Base-by-base conservation (phyloP, 2,888 invertebrate genomes). In the Gastracanthus pulcherrimus region DNA sequence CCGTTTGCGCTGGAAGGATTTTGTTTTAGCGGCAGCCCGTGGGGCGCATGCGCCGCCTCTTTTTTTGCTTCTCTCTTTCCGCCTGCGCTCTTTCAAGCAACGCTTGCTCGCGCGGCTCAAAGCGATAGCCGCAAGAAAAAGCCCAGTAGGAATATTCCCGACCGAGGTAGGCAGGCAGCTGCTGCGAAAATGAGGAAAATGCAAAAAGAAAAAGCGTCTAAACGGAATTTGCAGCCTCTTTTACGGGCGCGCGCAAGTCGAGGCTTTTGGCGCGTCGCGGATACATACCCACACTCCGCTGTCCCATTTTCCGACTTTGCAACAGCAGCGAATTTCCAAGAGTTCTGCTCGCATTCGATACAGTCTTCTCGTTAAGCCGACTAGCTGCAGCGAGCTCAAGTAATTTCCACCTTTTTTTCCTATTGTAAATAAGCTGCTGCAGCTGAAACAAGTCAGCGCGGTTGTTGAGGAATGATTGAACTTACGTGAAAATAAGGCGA, bases 401-500 rank as follows among this genome's bases (percentile, higher is more conserved):
- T n/a, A n/a, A n/a, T n/a, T n/a, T n/a, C n/a, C n/a, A n/a, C n/a
- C n/a, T n/a, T n/a, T n/a, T n/a, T n/a, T n/a, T n/a, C n/a, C n/a
- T n/a, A n/a, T n/a, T n/a, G n/a, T n/a, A n/a, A n/a, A n/a, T n/a
- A n/a, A n/a, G n/a, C n/a, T n/a, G n/a, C n/a, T n/a, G n/a, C n/a
- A n/a, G n/a, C n/a, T n/a, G n/a, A n/a, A n/a, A n/a, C n/a, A n/a
- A n/a, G n/a, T n/a, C n/a, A n/a, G n/a, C n/a, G n/a, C n/a, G n/a
- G n/a, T n/a, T n/a, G n/a, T n/a, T n/a, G n/a, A n/a, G n/a, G n/a
- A n/a, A n/a, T n/a, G n/a, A n/a, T n/a, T 83, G 78, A 84, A 92
- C 94, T 94, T 92, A 95, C 95, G 94, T 94, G 84, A 95, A 93
- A 74, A 95, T 89, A 41, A 95, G 92, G 88, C 95, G 94, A 69